These are phyloP conservation scores for Ditylenchus dipsaci DNA, from an alignment of 1,140 invertebrate species.

Conservation along the genomic window DNA sequence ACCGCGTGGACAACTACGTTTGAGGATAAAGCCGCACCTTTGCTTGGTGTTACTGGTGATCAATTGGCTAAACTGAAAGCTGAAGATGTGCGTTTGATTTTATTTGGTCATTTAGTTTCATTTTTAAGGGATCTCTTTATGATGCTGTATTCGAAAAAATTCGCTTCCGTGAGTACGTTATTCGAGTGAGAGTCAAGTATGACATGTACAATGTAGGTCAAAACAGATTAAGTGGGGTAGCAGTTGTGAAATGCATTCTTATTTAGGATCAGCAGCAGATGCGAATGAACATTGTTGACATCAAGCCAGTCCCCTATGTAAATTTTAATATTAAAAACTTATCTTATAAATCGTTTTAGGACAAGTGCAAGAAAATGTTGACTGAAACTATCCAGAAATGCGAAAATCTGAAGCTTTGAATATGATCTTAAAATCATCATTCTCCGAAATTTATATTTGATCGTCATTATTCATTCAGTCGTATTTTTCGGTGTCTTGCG, in stretches of 20 bases:
- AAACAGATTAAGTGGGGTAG: no score
- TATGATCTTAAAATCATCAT: background rate
- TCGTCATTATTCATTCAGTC: no score
- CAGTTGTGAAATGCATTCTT: no score
- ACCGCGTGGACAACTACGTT: constrained; percentile 84
- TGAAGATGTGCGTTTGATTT: constrained; percentile 62
- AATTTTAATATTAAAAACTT: no score
- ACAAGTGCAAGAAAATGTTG: background rate
- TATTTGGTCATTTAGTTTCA: background rate
- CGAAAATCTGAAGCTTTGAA: background rate
- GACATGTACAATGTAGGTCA: constrained; percentile 38
- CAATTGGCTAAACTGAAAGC: constrained; percentile 64
- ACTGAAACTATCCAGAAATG: constrained; percentile 8
- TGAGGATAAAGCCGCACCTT: constrained; percentile 75
- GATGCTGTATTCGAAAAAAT: constrained; percentile 18
- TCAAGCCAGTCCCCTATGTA: constrained; percentile 27
- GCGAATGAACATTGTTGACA: constrained; percentile 27
- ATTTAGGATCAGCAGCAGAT: constrained; percentile 25
- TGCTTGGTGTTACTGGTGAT: constrained; percentile 73
- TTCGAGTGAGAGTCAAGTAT: constrained; percentile 24
- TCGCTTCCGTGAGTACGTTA: constrained; percentile 21
- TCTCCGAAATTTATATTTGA: background rate
- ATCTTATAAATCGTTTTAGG: no score
- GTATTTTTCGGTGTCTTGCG: no score
- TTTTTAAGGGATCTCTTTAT: constrained; percentile 25